These are phyloP conservation scores for Dicycla oo DNA, from an alignment of 2,888 invertebrate species.

Conservation along the genomic window DNA sequence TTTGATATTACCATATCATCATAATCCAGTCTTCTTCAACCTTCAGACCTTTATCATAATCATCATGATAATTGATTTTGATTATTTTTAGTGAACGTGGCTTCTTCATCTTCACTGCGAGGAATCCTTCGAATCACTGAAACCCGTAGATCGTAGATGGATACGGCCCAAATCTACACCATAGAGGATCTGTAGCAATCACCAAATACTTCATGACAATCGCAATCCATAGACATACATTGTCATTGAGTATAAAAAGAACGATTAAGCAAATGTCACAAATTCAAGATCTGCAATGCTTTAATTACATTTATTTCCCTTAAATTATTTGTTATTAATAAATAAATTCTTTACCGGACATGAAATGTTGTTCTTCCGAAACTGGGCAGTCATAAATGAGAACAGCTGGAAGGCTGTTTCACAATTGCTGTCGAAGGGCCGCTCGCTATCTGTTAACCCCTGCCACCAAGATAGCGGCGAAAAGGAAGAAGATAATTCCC, in stretches of 20 bases:
- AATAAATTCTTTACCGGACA: conserved; percentile 3
- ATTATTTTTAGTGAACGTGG: conserved; percentile 11
- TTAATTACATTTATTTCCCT: neutral
- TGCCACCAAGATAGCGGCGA: neutral
- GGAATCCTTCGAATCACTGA: neutral
- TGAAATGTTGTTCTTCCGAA: conserved; percentile 38
- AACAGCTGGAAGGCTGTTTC: conserved; percentile 17
- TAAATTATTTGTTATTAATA: neutral
- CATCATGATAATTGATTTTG: neutral
- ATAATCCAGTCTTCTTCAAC: neutral
- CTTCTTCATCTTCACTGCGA: neutral
- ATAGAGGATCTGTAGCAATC: conserved; percentile 9
- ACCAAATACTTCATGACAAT: conserved; percentile 12
- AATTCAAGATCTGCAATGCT: conserved; percentile 9
- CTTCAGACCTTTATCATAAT: neutral
- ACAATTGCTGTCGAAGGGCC: neutral
- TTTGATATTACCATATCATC: neutral
- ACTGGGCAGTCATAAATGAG: neutral
- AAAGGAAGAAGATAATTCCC: too few species aligned
- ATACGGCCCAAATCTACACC: neutral
- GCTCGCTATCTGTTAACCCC: neutral
- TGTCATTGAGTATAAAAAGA: conserved; percentile 23
- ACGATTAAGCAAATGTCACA: conserved; percentile 10
- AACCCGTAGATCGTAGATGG: too few species aligned
- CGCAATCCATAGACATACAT: neutral